Conservation (phyloP, 2,113 vertebrate genomes). For the Psilopsiagon aurifrons region DNA sequence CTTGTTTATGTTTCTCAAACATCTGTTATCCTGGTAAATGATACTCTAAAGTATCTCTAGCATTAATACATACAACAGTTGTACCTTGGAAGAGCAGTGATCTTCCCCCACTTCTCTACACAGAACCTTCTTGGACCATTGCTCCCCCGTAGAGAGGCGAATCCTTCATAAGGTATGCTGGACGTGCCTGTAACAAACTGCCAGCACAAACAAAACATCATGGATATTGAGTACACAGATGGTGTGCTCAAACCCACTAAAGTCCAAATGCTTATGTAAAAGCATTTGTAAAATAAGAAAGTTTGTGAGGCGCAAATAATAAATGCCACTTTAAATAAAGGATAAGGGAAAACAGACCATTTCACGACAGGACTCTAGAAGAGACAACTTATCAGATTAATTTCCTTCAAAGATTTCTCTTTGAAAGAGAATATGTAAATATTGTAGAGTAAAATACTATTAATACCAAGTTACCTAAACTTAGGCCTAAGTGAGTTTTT, state of each 20-base stretch:
- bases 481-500: background rate
- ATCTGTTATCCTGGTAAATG: background rate
- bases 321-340: background rate
- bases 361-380: background rate
- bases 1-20: background rate
- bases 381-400: background rate
- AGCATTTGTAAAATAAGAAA: background rate
- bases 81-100: conserved; percentile 97
- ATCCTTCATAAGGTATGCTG: conserved; percentile 97
- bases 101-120: conserved; percentile 98
- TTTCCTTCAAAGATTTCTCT: background rate
- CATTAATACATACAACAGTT: background rate
- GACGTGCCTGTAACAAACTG: conserved; percentile 98
- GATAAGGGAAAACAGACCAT: background rate
- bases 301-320: background rate
- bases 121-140: conserved; percentile 96
- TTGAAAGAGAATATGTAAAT: background rate
- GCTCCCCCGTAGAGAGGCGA: conserved; percentile 93
- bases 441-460: background rate
- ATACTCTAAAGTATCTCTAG: background rate
- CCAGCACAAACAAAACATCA: background rate
- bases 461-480: background rate
- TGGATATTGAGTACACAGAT: background rate
- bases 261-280: background rate
- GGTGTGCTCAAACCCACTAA: background rate